Percentiles rank a stretch among this genome's conserved stretches.
Conservation (phyloP, 2,888 invertebrate genomes). For the Macrophya annulata region DNA sequence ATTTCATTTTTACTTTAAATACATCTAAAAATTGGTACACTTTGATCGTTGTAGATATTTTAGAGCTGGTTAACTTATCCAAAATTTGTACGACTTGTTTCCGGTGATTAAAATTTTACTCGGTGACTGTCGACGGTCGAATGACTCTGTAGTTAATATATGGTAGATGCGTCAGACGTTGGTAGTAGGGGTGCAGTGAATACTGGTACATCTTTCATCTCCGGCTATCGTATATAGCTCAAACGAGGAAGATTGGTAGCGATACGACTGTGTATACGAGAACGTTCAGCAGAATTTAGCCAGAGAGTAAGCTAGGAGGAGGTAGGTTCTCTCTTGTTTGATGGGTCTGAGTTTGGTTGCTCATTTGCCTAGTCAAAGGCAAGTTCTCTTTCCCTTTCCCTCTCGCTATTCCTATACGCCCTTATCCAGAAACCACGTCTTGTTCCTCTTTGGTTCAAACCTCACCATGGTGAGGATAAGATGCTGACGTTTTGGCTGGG, state of each 20-base stretch:
- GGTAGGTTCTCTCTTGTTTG: slow-evolving; percentile 64
- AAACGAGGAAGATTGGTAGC: slow-evolving; percentile 41
- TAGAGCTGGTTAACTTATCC: not conserved
- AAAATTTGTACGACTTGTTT: not conserved
- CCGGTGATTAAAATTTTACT: not conserved
- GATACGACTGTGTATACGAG: slow-evolving; percentile 53
- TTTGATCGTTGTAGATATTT: not conserved
- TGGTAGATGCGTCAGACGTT: not conserved
- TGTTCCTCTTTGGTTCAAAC: not conserved
- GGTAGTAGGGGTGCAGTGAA: not conserved
- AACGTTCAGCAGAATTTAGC: slow-evolving; percentile 51
- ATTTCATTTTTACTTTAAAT: too few relatives aligned
- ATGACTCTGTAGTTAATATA: slow-evolving; percentile 12
- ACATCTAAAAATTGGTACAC: too few relatives aligned
- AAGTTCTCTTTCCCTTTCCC: slow-evolving; percentile 24
- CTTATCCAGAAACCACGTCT: slow-evolving; percentile 6
- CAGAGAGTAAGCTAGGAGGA: slow-evolving; percentile 56
- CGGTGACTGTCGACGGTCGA: not conserved
- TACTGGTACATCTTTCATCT: slow-evolving; percentile 65
- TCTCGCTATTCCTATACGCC: not conserved
- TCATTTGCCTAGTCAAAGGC: slow-evolving; percentile 69
- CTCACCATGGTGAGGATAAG: slow-evolving; percentile 33
- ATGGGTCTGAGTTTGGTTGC: slow-evolving; percentile 59
- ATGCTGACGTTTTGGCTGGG: slow-evolving; percentile 57
- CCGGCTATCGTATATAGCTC: slow-evolving; percentile 56